A percentile compares a stretch with the other conserved stretches of the same genome.
phyloP scores from a whole-genome alignment of 92 coral and sea anemone species.

The Porites divaricata region DNA sequence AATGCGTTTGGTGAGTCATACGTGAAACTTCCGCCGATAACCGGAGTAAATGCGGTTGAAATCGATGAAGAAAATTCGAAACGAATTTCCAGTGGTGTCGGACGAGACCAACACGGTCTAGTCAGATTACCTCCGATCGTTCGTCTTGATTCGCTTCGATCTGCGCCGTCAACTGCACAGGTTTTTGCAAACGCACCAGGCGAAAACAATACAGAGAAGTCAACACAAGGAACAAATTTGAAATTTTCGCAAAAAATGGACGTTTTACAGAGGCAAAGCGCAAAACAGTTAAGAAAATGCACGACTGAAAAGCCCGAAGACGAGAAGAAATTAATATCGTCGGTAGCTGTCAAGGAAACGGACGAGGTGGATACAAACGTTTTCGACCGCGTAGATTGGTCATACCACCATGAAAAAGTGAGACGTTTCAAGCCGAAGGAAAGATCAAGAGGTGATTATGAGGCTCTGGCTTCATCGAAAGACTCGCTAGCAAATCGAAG shows the following conservation, averaged over 20 bases:
- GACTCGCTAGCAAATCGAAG: constrained; percentile 8
- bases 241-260: constrained; percentile 16
- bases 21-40: constrained; percentile 84
- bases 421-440: not conserved
- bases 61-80: constrained; percentile 34
- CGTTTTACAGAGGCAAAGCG: constrained; percentile 5
- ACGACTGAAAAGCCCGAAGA: constrained; percentile 8
- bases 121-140: constrained; percentile 87
- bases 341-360: constrained; percentile 22
- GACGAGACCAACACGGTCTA: constrained; percentile 81
- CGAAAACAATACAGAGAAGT: not conserved
- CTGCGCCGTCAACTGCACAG: constrained; percentile 14
- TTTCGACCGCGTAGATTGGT: constrained; percentile 12
- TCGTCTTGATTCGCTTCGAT: constrained; percentile 64
- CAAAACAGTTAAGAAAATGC: constrained; percentile 4
- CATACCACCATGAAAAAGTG: not conserved
- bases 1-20: constrained; percentile 71
- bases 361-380: constrained; percentile 12
- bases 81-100: constrained; percentile 34
- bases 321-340: constrained; percentile 29
- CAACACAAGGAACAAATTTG: not conserved
- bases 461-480: not conserved
- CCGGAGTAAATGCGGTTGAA: constrained; percentile 46
- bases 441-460: not conserved
- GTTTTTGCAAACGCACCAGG: not conserved